Evolutionary conservation across 1,140 invertebrate species (phyloP).

Genomic region (Neodiprion lecontei): DNA sequence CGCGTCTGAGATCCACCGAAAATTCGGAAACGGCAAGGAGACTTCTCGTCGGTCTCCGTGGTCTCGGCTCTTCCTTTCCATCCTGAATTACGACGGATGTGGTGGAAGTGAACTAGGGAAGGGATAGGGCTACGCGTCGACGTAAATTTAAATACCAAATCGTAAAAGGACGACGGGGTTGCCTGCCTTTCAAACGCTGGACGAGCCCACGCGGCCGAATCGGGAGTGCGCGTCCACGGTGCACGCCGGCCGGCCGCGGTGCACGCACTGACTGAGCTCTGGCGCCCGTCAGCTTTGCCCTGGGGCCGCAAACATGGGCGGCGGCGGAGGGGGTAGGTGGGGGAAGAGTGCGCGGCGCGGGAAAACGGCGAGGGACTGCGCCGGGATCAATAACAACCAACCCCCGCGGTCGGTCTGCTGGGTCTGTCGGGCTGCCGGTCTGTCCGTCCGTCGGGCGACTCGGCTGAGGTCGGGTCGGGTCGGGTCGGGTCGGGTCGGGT

Average conservation of each 20-base stretch:
- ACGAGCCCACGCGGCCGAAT: conserved; percentile 11
- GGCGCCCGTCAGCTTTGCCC: background rate
- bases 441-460: background rate
- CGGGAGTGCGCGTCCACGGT: conserved; percentile 31
- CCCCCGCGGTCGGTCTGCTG: background rate
- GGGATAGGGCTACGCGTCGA: conserved; percentile 12
- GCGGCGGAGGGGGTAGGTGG: background rate
- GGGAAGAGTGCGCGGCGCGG: conserved; percentile 27
- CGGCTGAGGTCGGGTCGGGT: background rate
- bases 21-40: too few species aligned
- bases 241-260: conserved; percentile 52
- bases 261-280: conserved; percentile 45
- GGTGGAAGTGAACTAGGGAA: too few species aligned
- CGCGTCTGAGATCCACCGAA: too few species aligned
- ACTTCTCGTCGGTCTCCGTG: too few species aligned
- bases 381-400: conserved; percentile 7
- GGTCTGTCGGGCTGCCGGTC: background rate
- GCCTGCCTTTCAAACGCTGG: background rate
- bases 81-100: too few species aligned
- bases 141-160: background rate
- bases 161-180: background rate
- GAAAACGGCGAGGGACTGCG: background rate
- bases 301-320: conserved; percentile 2
- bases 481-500: background rate
- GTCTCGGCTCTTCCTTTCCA: too few species aligned